Base-by-base conservation (phyloP, 2,888 invertebrate species). In the Ormyrus thymus region DNA sequence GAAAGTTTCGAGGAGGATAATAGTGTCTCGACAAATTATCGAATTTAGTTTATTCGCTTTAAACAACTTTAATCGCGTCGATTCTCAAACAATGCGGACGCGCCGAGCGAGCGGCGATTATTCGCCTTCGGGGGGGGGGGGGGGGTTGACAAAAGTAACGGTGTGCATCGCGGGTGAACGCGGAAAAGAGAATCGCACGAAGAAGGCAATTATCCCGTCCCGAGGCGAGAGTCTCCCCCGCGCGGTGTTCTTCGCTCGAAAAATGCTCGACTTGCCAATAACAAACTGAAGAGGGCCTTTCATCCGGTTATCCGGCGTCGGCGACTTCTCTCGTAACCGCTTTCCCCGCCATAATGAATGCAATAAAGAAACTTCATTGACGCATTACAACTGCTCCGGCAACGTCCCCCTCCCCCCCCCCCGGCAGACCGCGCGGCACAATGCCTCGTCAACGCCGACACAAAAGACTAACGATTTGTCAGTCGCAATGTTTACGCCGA, bases 391-490 rank as follows among this genome's bases (percentile, higher is more conserved):
- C 29, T 0, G 29, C 29, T 29, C 29, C 29, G 29, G 29, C 29
- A 4, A 29, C 29, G 29, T 0, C 4, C 1, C 4, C 29, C 4
- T 4, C 29, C 4, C 4, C 4, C 29, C 4, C 29, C 29, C 4
- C 4, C 29, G 29, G 29, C 29, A 29, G 29, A 4, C 29, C 29
- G 29, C 29, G 29, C n/a, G 45, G 13, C n/a, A 74, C 56, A 65
- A 74, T 64, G 50, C 46, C 29, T 29, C 68, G 58, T 58, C 66
- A 48, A 55, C 45, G 29, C 29, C 61, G 65, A 51, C 51, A 62
- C 46, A 71, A 76, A 76, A 70, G 61, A 15, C 61, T 61, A 59
- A 68, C 69, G 64, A 70, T 76, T 76, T 15, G 68, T 66, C 59
- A 1, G 53, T 45, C n/a, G 72, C 59, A 45, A 11, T 72, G 62